phyloP scores from a whole-genome alignment of 2,113 vertebrate genomes.

The Delphinapterus leucas region DNA sequence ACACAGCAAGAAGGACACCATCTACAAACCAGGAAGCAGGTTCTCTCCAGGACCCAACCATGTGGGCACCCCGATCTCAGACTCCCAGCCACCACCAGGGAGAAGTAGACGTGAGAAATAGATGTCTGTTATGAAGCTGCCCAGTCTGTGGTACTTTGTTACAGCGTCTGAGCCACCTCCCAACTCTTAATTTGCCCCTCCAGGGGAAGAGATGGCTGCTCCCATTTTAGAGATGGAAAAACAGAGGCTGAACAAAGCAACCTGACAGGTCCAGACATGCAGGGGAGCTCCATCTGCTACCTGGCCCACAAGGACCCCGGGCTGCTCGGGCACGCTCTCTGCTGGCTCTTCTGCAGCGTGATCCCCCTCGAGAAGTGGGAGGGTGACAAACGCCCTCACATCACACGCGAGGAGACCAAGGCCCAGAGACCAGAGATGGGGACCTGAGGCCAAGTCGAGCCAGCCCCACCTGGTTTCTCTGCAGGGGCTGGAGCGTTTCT shows the following conservation, averaged over 20 bases:
- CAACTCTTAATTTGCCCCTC: background rate
- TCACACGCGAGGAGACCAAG: background rate
- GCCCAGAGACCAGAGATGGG: background rate
- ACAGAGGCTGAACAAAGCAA: background rate
- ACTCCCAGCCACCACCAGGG: background rate
- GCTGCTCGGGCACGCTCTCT: background rate
- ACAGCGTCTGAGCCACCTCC: too few relatives aligned
- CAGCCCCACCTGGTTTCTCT: too few relatives aligned
- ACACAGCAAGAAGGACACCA: background rate
- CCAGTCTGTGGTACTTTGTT: too few relatives aligned
- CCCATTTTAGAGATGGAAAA: background rate
- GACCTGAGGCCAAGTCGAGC: background rate
- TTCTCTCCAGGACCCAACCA: rapidly evolving
- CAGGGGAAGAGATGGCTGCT: background rate
- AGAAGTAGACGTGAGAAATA: background rate
- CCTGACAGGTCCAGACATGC: rapidly evolving
- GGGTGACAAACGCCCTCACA: background rate
- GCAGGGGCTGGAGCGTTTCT: background rate
- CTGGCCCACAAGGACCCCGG: rapidly evolving
- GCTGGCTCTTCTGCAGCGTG: background rate
- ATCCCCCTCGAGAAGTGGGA: rapidly evolving
- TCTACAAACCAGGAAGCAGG: background rate
- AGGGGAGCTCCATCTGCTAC: background rate
- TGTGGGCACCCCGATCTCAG: background rate
- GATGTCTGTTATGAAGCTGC: background rate